A percentile compares a stretch with the other conserved stretches of the same genome.
phyloP scores from a whole-genome alignment of 92 coral and sea anemone species.

The Phenganax subtilis region DNA sequence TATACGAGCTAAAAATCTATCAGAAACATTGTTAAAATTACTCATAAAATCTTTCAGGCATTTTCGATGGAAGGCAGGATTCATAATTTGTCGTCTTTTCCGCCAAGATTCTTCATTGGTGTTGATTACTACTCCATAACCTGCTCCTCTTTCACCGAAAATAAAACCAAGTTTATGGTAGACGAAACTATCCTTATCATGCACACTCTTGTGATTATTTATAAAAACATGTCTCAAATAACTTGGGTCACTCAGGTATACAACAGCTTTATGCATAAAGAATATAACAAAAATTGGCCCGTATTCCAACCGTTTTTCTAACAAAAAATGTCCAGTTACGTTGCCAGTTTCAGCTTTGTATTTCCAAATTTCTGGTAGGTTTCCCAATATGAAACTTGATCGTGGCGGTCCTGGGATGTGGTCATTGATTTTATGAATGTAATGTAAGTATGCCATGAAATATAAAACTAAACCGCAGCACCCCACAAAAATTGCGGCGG shows the following conservation, averaged over 20 bases:
- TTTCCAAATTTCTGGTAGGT: neutral
- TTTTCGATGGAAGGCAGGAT: conserved; percentile 11
- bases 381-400: conserved; percentile 5
- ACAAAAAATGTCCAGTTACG: neutral
- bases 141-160: neutral
- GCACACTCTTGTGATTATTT: neutral
- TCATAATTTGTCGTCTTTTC: neutral
- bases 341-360: neutral
- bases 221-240: neutral
- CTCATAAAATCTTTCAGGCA: neutral
- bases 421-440: conserved; percentile 6
- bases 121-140: neutral
- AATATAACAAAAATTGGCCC: neutral
- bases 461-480: neutral
- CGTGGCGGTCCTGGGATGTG: conserved; percentile 16
- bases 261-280: neutral
- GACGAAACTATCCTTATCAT: neutral
- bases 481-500: neutral
- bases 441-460: neutral
- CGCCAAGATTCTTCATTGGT: neutral
- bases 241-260: neutral
- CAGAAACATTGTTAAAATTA: neutral
- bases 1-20: neutral
- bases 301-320: neutral
- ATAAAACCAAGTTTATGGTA: neutral